These are phyloP conservation scores for Butastur rufipennis DNA, from an alignment of 2,113 vertebrate genomes.

Conservation along the genomic window DNA sequence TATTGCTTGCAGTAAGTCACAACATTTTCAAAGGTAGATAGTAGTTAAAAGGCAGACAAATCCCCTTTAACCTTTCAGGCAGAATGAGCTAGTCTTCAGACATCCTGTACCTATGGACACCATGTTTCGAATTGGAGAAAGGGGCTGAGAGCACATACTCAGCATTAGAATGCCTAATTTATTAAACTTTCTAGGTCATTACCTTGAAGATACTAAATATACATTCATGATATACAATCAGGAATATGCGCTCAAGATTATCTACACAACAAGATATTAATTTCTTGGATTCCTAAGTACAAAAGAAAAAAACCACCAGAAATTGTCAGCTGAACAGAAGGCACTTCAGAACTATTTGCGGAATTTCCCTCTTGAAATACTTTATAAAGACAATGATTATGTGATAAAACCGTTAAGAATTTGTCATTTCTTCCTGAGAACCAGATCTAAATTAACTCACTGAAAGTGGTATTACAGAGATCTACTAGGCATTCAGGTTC, in stretches of 20 bases:
- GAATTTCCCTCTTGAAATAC: neutral
- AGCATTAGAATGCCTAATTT: neutral
- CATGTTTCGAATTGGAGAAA: fast-evolving
- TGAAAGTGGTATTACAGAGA: neutral
- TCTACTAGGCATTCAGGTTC: neutral
- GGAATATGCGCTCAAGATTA: neutral
- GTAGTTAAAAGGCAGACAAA: neutral
- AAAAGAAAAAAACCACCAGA: neutral
- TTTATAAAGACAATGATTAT: neutral
- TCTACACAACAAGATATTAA: neutral
- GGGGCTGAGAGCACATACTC: neutral
- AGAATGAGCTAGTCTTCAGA: neutral
- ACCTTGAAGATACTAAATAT: neutral
- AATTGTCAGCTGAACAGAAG: neutral
- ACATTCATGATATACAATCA: neutral
- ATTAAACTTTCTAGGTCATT: neutral
- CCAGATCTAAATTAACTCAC: neutral
- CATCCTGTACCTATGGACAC: neutral
- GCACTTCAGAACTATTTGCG: neutral
- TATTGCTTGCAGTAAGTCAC: neutral
- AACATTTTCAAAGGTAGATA: neutral
- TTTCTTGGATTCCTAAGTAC: neutral
- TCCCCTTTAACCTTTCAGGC: neutral
- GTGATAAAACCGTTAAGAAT: neutral
- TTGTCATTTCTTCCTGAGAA: neutral